phyloP scores from a whole-genome alignment of 2,797 vertebrate species.

The Scleropages formosus region DNA sequence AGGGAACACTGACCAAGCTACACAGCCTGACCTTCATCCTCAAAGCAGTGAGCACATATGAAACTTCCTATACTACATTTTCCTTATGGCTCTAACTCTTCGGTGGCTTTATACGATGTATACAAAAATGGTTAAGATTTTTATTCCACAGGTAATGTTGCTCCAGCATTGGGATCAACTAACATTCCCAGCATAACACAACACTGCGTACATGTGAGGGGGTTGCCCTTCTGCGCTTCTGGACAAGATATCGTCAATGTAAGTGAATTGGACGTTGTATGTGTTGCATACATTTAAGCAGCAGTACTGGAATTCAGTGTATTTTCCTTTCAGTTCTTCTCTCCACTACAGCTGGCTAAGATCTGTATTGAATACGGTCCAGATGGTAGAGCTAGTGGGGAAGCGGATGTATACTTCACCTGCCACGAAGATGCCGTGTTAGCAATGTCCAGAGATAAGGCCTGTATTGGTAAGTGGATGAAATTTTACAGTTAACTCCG shows the following conservation, averaged over 20 bases:
- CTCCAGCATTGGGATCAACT: slow-evolving; percentile 4
- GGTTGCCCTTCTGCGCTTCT: slow-evolving; percentile 75
- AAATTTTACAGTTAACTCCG: too few species aligned
- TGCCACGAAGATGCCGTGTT: slow-evolving; percentile 69
- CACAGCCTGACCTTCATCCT: neutral
- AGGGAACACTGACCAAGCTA: neutral
- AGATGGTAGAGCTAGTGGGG: slow-evolving; percentile 72
- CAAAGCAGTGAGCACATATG: slow-evolving; percentile 16
- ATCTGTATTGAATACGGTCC: slow-evolving; percentile 79
- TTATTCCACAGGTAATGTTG: slow-evolving; percentile 29
- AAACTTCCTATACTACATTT: too few species aligned
- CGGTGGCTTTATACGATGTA: neutral
- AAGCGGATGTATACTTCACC: slow-evolving; percentile 77
- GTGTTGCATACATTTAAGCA: too few species aligned
- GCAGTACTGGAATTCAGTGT: too few species aligned
- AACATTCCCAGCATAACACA: neutral
- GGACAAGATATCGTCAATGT: slow-evolving; percentile 82
- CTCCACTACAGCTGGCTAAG: slow-evolving; percentile 71
- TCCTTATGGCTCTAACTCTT: neutral
- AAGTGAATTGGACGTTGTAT: slow-evolving; percentile 21
- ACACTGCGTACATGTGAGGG: slow-evolving; percentile 78
- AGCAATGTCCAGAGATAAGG: slow-evolving; percentile 82
- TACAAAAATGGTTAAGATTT: slow-evolving; percentile 15
- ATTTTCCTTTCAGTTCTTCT: slow-evolving; percentile 76
- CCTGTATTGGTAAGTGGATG: slow-evolving; percentile 73